phyloP scores from a whole-genome alignment of 2,113 vertebrate genomes.

The Prunella himalayana region DNA sequence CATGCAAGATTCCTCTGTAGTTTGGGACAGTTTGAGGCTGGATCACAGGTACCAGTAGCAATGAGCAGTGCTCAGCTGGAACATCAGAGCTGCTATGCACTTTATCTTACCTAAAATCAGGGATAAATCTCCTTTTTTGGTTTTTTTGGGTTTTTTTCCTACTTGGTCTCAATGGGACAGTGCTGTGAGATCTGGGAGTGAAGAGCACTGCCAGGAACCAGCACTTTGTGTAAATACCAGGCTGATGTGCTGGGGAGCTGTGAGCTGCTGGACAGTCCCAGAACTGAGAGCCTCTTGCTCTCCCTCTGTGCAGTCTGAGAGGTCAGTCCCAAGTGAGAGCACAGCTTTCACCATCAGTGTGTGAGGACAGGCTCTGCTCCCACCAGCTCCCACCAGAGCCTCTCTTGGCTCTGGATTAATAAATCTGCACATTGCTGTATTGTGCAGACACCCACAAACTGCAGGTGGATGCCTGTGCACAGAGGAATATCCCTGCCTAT shows the following conservation, averaged over 20 bases:
- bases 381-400: background rate
- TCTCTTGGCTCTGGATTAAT: background rate
- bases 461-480: background rate
- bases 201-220: background rate
- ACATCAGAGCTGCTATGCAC: background rate
- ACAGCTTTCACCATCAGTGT: background rate
- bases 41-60: background rate
- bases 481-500: background rate
- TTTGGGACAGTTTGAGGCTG: background rate
- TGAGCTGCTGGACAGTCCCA: background rate
- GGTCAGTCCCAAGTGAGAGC: background rate
- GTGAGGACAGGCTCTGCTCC: background rate
- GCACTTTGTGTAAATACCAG: background rate
- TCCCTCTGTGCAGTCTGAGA: background rate
- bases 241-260: background rate
- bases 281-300: background rate
- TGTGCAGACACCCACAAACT: background rate
- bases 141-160: background rate
- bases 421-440: background rate
- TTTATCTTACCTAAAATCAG: background rate
- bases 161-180: rapidly evolving
- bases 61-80: background rate
- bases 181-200: background rate
- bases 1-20: background rate
- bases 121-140: background rate